Evolutionary conservation across 1,140 invertebrate species (phyloP), one percentile per base, ranked within the genome.

Genomic region (Musca vetustissima): DNA sequence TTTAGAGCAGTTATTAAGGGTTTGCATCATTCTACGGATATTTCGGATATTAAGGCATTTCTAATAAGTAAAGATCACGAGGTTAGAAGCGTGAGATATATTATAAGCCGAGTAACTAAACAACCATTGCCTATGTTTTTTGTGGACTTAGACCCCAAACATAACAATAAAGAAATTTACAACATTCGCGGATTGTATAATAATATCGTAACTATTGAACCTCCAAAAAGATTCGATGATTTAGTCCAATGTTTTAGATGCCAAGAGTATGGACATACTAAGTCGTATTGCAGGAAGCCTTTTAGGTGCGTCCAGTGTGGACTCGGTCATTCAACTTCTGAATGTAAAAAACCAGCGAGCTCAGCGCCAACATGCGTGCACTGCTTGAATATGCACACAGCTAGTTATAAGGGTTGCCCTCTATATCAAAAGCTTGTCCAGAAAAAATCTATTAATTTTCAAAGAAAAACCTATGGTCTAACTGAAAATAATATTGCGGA

Each of bases 281-380:
- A 66, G 52, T 28, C 25, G 15, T 52, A 52, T 66, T 66, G 28
- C n/a, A 1, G 28, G 6, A 64, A 64, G 17, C 28, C n/a, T 9
- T 36, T n/a, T n/a, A 65, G 22, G 2, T 65, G 64, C 21, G 43
- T 65, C 14, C 48, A 65, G 48, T 65, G 64, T 65, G 36, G 36
- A 19, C 47, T 65, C 13, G 22, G 19, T 2, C 64, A 65, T 22
- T 21, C n/a, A 4, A 57, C 53, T 0, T 14, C 11, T 25, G 24
- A 57, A 15, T 57, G 53, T n/a, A 11, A 14, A 4, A 57, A 57
- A 57, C 9, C 9, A 11, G 24, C 11, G 14, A 28, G 11, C 14
- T 2, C 6, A 15, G 13, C 21, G 28, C 28, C 28, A n/a, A 4
- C 13, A 11, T 13, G 13, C 25, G 22, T 25, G 2, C 22, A 25